Evolutionary conservation across 92 coral and sea anemone species (phyloP), one percentile per base, ranked within the genome.

Genomic region (Pocillopora meandrina): DNA sequence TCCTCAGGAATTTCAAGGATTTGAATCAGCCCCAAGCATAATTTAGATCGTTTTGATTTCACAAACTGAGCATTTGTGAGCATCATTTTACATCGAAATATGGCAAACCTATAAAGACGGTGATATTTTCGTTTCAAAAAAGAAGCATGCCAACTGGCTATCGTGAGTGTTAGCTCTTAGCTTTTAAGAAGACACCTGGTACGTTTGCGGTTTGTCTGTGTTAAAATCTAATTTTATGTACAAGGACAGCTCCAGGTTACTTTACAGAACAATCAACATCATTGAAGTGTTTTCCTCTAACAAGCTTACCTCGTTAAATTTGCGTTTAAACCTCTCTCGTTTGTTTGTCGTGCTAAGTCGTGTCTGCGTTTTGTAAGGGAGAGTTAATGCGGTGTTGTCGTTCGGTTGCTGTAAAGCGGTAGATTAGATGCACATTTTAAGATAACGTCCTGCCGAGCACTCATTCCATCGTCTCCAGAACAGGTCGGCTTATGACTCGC

Each of bases 401-500:
- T 83, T 65, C 80, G 15, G 20, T 35, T 73, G 71, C 72, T 74
- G 72, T 56, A 74, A 52, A 73, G 74, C 74, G 33, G 71, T 49
- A 83, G 77, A 77, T 84, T 84, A 84, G 88, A 84, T 76, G 67
- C 88, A 76, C 68, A 35, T 84, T 66, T 84, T 57, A 12, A 75
- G 75, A 75, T 66, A 84, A 69, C 65, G 69, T 52, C 68, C 67
- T 56, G 60, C 82, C 35, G 34, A 12, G 71, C 52, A 3, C 20
- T 12, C 57, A 42, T 42, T 42, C 52, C 52, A 31, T 20, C 58
- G 42, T 59, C 71, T 65, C 83, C 73, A 47, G 34, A 69, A 69
- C 65, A 56, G 19, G 84, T 66, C 74, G 74, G 74, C 63, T 64
- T 21, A 34, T 34, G 71, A 63, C 36, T 61, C 17, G 36, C 42